Evolutionary conservation across 1,140 invertebrate species (phyloP), one percentile per base, ranked within the genome.

Genomic region (Asobara japonica): DNA sequence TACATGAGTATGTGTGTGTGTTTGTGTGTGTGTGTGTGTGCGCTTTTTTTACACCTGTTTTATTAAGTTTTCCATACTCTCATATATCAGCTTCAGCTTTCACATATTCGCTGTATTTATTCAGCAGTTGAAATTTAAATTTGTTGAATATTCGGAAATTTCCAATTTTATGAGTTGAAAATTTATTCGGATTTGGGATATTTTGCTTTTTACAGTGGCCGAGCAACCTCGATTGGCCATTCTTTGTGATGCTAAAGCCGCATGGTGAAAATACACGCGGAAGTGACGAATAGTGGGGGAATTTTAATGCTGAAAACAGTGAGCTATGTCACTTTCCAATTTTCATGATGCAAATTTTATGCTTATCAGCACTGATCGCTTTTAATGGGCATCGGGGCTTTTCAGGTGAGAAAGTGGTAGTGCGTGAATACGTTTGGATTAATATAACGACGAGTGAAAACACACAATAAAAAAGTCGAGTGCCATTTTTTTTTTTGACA

Each of bases 231-330:
- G 33, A 67, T 30, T 16, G 27, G 56, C n/a, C 16, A 20, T 71
- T 60, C 69, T 70, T 74, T 76, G 72, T 72, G 36, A 74, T 69
- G 76, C 36, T 76, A 76, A 76, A 64, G 41, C 27, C 38, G 25
- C 31, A 8, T 22, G 31, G 36, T 18, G 61, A 71, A 64, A 64
- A 71, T 13, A n/a, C 41, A 16, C 11, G 41, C n/a, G 41, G 41
- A 45, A 45, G 36, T 38, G 36, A 38, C 36, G 36, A 18, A 13
- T 11, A 13, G 41, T n/a, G 41, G 41, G 41, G 13, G 41, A 11
- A 45, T 45, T 45, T 45, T 27, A 64, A 64, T 27, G 56, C 20
- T 41, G 33, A 65, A 71, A 71, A 31, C 64, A 22, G 25, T 45
- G 36, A 11, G 22, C 56, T 20, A 60, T 65, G 33, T 65, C 61